phyloP scores from a whole-genome alignment of 30 jellyfish, hydroid and myxozoan species.

The Nemopilema nomurai region DNA sequence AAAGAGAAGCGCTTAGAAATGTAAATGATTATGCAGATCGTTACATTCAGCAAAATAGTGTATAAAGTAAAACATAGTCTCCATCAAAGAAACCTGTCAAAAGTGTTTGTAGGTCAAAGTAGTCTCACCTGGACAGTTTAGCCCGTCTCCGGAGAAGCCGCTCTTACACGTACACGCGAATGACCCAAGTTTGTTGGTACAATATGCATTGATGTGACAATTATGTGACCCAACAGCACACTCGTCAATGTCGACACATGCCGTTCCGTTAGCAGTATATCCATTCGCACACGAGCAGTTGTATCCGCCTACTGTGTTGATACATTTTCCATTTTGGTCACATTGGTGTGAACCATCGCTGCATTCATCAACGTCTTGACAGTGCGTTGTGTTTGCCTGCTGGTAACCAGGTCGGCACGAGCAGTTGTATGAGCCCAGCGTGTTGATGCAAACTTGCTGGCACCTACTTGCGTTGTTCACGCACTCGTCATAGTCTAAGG shows the following conservation, averaged over 20 bases:
- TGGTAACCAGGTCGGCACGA: conserved; percentile 28
- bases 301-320: not conserved
- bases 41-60: too few relatives aligned
- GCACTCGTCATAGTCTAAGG: conserved; percentile 2
- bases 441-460: conserved; percentile 12
- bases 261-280: not conserved
- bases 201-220: conserved; percentile 54
- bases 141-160: conserved; percentile 67
- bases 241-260: conserved; percentile 46
- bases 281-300: not conserved
- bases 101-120: too few relatives aligned
- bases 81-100: too few relatives aligned
- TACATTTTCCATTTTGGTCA: not conserved
- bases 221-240: conserved; percentile 25
- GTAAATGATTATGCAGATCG: too few relatives aligned
- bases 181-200: conserved; percentile 59
- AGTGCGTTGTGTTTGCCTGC: conserved; percentile 6
- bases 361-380: not conserved
- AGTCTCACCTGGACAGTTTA: conserved; percentile 34
- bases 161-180: conserved; percentile 40
- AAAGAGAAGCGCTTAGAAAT: too few relatives aligned
- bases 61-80: too few relatives aligned
- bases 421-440: not conserved
- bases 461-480: not conserved
- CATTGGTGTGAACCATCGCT: not conserved